Percentiles rank a stretch among this genome's conserved stretches.
Conservation (phyloP, 2,888 invertebrate genomes). For the Sphaerolaimus hirsutus region DNA sequence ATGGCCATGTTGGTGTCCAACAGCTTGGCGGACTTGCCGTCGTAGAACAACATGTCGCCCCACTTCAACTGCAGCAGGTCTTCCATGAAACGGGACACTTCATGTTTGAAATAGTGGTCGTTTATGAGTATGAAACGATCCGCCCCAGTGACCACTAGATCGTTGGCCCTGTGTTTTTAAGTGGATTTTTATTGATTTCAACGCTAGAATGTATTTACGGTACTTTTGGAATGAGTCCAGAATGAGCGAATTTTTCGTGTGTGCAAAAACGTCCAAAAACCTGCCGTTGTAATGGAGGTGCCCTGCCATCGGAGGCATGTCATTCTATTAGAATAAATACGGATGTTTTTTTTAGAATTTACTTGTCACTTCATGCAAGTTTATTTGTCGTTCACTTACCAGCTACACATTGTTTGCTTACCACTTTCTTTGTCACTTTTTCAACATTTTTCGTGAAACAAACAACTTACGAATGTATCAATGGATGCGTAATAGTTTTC, state of each 20-base stretch:
- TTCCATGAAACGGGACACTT: conserved; percentile 10
- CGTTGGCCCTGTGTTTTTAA: conserved; percentile 10
- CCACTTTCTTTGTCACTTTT: no score
- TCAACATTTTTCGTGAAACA: no score
- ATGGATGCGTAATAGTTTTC: conserved; percentile 12
- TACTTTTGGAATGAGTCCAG: no score
- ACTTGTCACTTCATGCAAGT: no score
- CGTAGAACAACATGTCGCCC: conserved; percentile 13
- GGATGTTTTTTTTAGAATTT: no score
- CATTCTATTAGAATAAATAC: no score
- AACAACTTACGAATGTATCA: conserved; percentile 8
- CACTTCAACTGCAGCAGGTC: conserved; percentile 7
- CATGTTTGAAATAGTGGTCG: conserved; percentile 10
- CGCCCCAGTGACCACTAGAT: conserved; percentile 15
- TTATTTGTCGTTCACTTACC: no score
- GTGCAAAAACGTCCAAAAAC: no score
- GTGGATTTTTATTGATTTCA: background rate
- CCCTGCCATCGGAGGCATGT: no score
- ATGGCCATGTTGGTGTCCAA: conserved; percentile 9
- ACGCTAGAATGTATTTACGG: background rate
- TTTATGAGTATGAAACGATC: conserved; percentile 18
- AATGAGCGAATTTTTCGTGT: no score
- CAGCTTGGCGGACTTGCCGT: conserved; percentile 11
- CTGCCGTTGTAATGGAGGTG: no score
- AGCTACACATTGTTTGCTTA: no score